These are phyloP conservation scores for Blastobasis adustella DNA, from an alignment of 2,888 invertebrate species.

Conservation along the genomic window DNA sequence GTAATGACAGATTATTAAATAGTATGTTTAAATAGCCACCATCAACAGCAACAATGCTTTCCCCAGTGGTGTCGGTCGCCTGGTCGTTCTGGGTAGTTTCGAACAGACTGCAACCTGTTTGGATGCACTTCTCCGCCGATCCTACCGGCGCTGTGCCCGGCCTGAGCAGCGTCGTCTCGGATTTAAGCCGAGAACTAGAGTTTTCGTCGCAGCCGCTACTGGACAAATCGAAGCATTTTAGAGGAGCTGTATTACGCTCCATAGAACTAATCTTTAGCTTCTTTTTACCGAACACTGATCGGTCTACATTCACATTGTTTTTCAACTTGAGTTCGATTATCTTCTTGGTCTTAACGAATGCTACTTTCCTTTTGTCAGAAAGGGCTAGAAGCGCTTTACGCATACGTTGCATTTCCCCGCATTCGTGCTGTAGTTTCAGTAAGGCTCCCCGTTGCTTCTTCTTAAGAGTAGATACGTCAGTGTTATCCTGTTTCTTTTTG, in stretches of 20 bases:
- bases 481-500: conserved; percentile 62
- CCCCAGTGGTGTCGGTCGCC: conserved; percentile 36
- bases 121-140: conserved; percentile 53
- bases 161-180: conserved; percentile 12
- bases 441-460: conserved; percentile 80
- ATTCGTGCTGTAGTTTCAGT: conserved; percentile 78
- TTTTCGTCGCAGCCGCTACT: conserved; percentile 62
- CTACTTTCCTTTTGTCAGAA: conserved; percentile 57
- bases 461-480: conserved; percentile 70
- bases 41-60: conserved; percentile 54
- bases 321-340: conserved; percentile 57
- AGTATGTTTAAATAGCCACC: conserved; percentile 62
- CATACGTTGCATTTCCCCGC: conserved; percentile 79
- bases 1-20: conserved; percentile 51
- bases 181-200: conserved; percentile 25
- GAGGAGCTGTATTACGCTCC: conserved; percentile 45
- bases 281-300: conserved; percentile 51
- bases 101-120: conserved; percentile 35
- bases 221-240: conserved; percentile 64
- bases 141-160: conserved; percentile 7
- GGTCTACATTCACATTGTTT: conserved; percentile 51
- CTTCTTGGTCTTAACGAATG: conserved; percentile 61
- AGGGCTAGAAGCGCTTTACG: conserved; percentile 56
- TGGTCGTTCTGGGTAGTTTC: conserved; percentile 16
- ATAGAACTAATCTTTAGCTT: conserved; percentile 42